A percentile compares a stretch with the other conserved stretches of the same genome.
Conservation (phyloP, 2,888 invertebrate species). For the Micoletzkya japonica region DNA sequence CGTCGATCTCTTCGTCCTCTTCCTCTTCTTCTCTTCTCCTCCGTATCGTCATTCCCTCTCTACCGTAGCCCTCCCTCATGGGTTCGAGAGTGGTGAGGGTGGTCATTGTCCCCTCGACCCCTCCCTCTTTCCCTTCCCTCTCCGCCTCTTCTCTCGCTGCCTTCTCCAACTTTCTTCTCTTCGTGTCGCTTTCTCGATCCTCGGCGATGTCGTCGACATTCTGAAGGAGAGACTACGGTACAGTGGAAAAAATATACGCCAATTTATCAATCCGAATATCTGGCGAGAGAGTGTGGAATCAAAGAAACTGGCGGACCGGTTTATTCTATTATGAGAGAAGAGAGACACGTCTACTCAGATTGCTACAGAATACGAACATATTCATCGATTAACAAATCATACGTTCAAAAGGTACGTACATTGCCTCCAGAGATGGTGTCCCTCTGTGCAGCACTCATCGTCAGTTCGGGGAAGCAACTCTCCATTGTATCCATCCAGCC, state of each 20-base stretch:
- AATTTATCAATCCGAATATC: no score
- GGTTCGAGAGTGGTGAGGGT: no score
- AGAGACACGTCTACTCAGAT: no score
- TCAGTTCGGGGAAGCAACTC: slow-evolving; percentile 27
- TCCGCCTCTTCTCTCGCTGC: slow-evolving; percentile 3
- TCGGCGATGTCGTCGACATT: slow-evolving; percentile 17
- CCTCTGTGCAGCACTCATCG: background rate
- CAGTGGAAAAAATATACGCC: no score
- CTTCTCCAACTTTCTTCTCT: slow-evolving; percentile 13
- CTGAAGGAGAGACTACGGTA: background rate
- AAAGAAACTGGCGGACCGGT: no score
- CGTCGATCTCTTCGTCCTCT: slow-evolving; percentile 24
- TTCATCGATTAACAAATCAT: background rate
- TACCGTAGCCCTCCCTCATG: no score
- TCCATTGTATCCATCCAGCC: slow-evolving; percentile 26
- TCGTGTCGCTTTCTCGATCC: slow-evolving; percentile 23
- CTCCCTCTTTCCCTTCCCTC: background rate
- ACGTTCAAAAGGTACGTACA: background rate
- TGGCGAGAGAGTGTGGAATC: no score
- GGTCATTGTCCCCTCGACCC: no score
- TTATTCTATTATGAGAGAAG: no score
- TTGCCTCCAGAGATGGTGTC: background rate
- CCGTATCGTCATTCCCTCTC: background rate
- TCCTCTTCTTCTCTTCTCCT: background rate
- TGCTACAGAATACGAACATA: no score